Base-by-base conservation (phyloP, 2,113 vertebrate species). In the Siniperca chuatsi region DNA sequence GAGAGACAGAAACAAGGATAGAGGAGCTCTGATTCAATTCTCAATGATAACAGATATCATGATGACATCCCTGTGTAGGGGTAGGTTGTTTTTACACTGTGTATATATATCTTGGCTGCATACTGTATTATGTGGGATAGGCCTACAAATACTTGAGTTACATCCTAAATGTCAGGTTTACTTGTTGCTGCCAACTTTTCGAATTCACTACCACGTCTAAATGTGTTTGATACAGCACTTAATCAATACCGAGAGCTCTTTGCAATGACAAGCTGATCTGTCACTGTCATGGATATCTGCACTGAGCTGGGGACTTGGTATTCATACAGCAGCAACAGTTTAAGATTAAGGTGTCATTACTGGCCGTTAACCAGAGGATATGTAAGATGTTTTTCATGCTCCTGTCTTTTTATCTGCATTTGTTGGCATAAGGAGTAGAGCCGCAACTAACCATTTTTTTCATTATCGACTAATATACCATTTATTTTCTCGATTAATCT, bases 41-140 rank as follows among this genome's bases (percentile, higher is more conserved):
- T 82, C 72, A 70, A 83, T 81, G 87, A 92, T 78, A 91, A 81
- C 79, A 67, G 83, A 87, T 64, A 90, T 83, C 74, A 87, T 57
- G 85, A 92, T 90, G 91, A 81, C 89, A 84, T 89, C 77, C 68
- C 61, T 89, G 76, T 78, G 79, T 82, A 58, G 77, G 86, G 91
- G 90, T 94, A 93, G 81, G 92, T 92, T 75, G 70, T 78, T 78
- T 79, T 75, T 70, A 40, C 58, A 25, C 29, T 42, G 13, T 35
- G 10, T 75, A 11, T 74, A 35, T 91, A 78, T 83, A 70, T 90
- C 66, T 64, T 20, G 40, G 40, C 57, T 65, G 52, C 55, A 16
- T 50, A 29, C 35, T 67, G 44, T 21, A 29, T 73, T 33, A 29
- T 82, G 58, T 67, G 55, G 40, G 23, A 66, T 15, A 20, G 21